A percentile compares a stretch with the other conserved stretches of the same genome.
Conservation (phyloP, 1,140 invertebrate genomes). For the Yoshiicerus persimilis region DNA sequence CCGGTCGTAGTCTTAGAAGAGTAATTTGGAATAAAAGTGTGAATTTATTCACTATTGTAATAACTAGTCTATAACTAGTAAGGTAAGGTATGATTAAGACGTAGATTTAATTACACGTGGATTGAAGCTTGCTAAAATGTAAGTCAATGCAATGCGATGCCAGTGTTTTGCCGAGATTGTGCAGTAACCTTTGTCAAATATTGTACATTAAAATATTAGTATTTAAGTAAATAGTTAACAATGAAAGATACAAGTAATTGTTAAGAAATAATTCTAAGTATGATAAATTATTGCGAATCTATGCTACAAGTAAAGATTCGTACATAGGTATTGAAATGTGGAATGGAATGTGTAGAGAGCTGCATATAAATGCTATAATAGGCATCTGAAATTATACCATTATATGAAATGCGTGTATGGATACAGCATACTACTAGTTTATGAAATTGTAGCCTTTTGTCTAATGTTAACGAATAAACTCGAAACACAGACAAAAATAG, state of each 20-base stretch:
- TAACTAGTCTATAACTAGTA: background rate
- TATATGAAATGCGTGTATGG: background rate
- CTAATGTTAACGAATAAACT: background rate
- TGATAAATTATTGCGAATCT: background rate
- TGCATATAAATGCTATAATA: no score
- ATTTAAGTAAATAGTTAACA: no score
- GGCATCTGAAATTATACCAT: background rate
- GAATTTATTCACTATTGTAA: background rate
- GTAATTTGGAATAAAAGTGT: background rate
- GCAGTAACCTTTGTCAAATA: slow-evolving; percentile 18
- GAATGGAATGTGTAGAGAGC: no score
- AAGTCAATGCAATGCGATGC: background rate
- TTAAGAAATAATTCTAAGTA: background rate
- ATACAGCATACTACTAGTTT: no score
- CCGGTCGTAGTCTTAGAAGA: background rate
- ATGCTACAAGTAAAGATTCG: no score
- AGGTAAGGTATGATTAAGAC: background rate
- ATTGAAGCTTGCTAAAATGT: background rate
- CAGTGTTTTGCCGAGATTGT: slow-evolving; percentile 36
- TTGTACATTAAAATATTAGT: background rate
- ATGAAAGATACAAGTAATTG: background rate
- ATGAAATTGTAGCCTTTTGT: no score
- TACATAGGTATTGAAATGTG: no score
- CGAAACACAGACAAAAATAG: background rate
- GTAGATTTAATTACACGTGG: background rate